A percentile compares a stretch with the other conserved stretches of the same genome.
Conservation (phyloP, 1,140 invertebrate genomes). For the Probaryconus sp. region DNA sequence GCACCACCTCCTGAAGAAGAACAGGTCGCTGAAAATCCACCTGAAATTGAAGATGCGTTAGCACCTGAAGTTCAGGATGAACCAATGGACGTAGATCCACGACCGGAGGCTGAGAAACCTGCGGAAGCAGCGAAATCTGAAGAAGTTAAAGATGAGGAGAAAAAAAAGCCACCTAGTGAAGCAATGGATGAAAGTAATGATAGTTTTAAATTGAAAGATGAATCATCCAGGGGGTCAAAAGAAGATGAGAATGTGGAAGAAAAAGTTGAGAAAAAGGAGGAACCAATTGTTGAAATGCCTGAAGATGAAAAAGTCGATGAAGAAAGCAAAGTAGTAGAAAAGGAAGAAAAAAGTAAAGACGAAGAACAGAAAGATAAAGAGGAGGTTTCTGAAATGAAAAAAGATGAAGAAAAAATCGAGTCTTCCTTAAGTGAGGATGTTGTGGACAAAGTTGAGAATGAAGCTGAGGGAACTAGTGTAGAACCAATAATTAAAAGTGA, state of each 20-base stretch:
- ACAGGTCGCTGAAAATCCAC: conserved; percentile 1
- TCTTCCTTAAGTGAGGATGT: no score
- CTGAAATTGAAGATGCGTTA: background rate
- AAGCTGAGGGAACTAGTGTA: no score
- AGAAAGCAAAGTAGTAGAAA: background rate
- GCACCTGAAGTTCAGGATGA: background rate
- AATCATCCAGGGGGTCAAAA: conserved; percentile 8
- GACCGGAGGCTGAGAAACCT: background rate
- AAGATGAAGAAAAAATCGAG: conserved; percentile 2
- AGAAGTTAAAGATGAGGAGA: conserved; percentile 16
- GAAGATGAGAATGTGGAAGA: conserved; percentile 1
- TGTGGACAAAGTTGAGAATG: conserved; percentile 24
- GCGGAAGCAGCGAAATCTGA: background rate
- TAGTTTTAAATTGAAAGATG: conserved; percentile 3
- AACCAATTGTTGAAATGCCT: background rate
- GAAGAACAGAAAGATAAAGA: conserved; percentile 2
- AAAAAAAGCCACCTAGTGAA: conserved; percentile 6
- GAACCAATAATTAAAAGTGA: no score
- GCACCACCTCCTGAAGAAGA: conserved; percentile 35
- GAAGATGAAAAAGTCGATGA: background rate
- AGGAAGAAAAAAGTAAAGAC: background rate
- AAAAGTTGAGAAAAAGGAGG: background rate
- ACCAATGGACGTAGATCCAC: background rate
- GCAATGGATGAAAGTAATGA: background rate
- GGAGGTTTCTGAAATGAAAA: conserved; percentile 1